Base-by-base conservation (phyloP, 2,888 invertebrate genomes). In the Microplitis manilae region DNA sequence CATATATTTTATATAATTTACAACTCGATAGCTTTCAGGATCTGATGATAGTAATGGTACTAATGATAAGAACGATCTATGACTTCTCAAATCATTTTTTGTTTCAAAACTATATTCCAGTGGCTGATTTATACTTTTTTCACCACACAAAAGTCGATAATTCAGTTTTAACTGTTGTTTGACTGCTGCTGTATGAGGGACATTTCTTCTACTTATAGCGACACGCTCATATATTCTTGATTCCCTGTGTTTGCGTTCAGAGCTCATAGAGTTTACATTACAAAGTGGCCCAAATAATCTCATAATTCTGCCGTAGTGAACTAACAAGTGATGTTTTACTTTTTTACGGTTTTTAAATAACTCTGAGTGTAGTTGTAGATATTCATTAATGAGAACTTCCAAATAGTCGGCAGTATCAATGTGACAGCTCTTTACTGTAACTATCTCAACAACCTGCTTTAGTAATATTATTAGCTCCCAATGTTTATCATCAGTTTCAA, bases 161-260 rank as follows among this genome's bases (percentile, higher is more conserved):
- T 62, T 62, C n/a, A 62, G 6, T 62, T 62, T 62, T 5, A 62
- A 17, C 20, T 62, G 62, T 17, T 62, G 62, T 8, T 62, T n/a
- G 8, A 17, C 15, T 9, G 62, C 62, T 5, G 20, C 20, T 20
- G 62, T 15, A 15, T 20, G 62, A 4, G 62, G 7, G 2, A 65
- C 20, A 38, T 65, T 65, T 13, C 15, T 13, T 65, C 65, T 6
- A 9, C 30, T 65, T 17, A 65, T 65, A 17, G 65, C 65, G 20
- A 20, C 20, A 65, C 6, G 17, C 9, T 13, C 20, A 65, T 30
- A 65, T 1, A 30, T 30, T 30, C 38, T 65, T 65, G 65, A 20
- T 73, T 39, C 65, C 6, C 40, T 50, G 59, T 73, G 30, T 73
- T 73, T 73, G 38, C 73, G 64, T 50, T 73, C 73, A n/a, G 17